Evolutionary conservation across 1,140 invertebrate genomes (phyloP), one percentile per base, ranked within the genome.

Genomic region (Nephila pilipes): DNA sequence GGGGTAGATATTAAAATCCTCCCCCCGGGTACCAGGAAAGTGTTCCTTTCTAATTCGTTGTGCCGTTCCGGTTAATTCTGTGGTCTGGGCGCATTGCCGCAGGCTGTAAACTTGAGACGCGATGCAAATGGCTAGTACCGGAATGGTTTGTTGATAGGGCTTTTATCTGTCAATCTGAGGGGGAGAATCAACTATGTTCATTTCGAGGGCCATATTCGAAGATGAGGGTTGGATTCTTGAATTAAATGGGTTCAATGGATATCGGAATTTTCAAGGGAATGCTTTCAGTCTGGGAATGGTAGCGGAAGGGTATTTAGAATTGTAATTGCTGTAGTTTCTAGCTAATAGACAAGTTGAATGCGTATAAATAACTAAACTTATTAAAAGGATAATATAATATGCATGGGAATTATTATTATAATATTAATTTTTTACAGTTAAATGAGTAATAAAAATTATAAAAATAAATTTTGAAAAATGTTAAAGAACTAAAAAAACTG

Each of bases 41-140:
- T 29, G 29, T 75, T 75, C 29, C 69, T 36, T 75, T 75, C 69
- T 36, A 75, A 75, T 36, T 75, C 69, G 69, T 75, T 36, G 69
- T 75, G 16, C 32, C 36, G 25, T 18, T 5, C 22, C 18, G 32
- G 69, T 75, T 75, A 75, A 75, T 75, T 75, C 32, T 32, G 69
- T 32, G 69, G 69, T 16, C 25, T 4, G 29, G 32, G n/a, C 5
- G 25, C 18, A 18, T 32, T 12, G 25, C 69, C 5, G 65, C 29
- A 32, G 69, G 69, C 29, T 36, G 63, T 65, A 65, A 65, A 65
- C 63, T 65, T 25, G 63, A 25, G 25, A 32, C 29, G 16, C 69
- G 18, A 75, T 75, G 69, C 32, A 75, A 75, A 75, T 32, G 29
- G 3, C 18, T 18, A 18, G 69, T 36, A 32, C 29, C 12, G 29